Evolutionary conservation across 1,140 invertebrate genomes (phyloP), one percentile per base, ranked within the genome.

Genomic region (Drosophila ambigua): DNA sequence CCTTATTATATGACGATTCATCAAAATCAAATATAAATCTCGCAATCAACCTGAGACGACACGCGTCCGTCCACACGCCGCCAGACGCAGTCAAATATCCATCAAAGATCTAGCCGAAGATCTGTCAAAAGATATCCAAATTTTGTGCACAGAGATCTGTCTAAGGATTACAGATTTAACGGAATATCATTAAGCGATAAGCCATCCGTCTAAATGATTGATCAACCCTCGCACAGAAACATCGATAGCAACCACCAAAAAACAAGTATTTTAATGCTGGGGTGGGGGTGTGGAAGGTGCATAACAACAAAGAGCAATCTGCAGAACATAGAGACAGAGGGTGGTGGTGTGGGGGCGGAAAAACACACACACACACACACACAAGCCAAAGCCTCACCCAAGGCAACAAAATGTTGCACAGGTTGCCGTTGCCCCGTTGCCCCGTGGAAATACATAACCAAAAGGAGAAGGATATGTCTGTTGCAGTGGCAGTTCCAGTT

Each of bases 291-390:
- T 20, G 20, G 16, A 43, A 59, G 24, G 26, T 26, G 24, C 54
- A 57, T 57, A 65, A 85, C 82, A 85, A 85, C 82, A 85, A 85
- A 85, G 82, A 81, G 74, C 82, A 85, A 82, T 69, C 63, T 68
- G 50, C 45, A 55, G 72, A 68, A 55, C 35, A 57, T 49, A 53
- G 58, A 55, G 63, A 49, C 54, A 72, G 62, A 62, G 78, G 74
- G 76, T 72, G 49, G 72, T 72, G 49, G 52, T 45, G 69, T 65
- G 69, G 44, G 51, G 51, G 64, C 63, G 53, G 41, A 58, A 59
- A 77, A 20, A 20, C 20, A 20, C 20, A 67, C 28, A 26, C 26
- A 26, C 26, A 74, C 78, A 75, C 74, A 81, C 78, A 75, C 78
- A 75, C 74, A 81, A 78, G 78, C 82, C 78, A 75, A 82, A 82